Conservation (phyloP, 2,113 vertebrate genomes). For the Columba janthina region DNA sequence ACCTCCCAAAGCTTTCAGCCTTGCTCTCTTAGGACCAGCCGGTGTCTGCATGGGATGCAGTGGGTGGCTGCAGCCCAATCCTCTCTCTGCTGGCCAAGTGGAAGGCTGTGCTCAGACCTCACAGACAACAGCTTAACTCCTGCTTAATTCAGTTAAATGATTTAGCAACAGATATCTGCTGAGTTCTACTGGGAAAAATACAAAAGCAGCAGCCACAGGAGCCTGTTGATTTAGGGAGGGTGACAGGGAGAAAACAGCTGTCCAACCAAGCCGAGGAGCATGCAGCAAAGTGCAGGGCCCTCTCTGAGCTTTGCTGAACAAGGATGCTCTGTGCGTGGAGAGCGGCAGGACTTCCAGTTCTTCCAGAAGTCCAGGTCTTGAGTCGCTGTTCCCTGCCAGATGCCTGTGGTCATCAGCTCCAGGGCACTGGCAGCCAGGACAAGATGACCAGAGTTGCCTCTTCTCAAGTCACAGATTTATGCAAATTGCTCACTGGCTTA, state of each 20-base stretch:
- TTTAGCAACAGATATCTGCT: background rate
- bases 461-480: background rate
- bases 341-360: slow-evolving; percentile 41
- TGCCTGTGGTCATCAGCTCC: slow-evolving; percentile 57
- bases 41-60: background rate
- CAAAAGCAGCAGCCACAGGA: slow-evolving; percentile 16
- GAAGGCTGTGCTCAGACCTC: background rate
- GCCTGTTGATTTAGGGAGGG: background rate
- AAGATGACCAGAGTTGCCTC: slow-evolving; percentile 19
- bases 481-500: background rate
- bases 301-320: slow-evolving; percentile 31
- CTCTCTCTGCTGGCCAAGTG: background rate
- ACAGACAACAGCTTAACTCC: background rate
- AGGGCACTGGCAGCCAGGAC: slow-evolving; percentile 43
- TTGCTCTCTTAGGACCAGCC: background rate
- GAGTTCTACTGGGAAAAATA: background rate
- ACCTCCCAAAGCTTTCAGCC: background rate
- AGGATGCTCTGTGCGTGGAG: slow-evolving; percentile 14
- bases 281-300: slow-evolving; percentile 18
- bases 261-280: background rate
- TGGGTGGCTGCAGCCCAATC: background rate
- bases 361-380: slow-evolving; percentile 2
- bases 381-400: slow-evolving; percentile 24
- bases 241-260: background rate
- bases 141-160: background rate